Evolutionary conservation across 2,797 vertebrate genomes (phyloP).

Genomic region (Rhinophrynus dorsalis): DNA sequence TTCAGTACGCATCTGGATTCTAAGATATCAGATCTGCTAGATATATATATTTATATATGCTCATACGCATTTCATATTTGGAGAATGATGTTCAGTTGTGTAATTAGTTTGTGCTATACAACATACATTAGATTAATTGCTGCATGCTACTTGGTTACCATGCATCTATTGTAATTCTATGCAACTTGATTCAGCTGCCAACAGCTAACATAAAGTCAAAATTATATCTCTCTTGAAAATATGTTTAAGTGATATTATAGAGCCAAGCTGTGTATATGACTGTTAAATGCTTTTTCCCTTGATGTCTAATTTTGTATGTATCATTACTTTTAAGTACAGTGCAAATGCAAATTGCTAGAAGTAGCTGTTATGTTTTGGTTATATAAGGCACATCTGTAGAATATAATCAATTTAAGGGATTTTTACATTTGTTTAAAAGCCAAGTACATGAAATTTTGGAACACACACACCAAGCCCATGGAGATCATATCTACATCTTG

Average conservation of each 20-base stretch:
- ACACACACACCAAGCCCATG: too few relatives aligned
- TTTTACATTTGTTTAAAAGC: not conserved
- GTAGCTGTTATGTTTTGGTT: slow-evolving; percentile 13
- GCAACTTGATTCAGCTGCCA: not conserved
- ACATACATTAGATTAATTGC: not conserved
- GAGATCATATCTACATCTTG: too few relatives aligned
- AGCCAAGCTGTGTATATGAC: slow-evolving; percentile 55
- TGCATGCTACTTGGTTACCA: slow-evolving; percentile 1
- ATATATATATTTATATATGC: not conserved
- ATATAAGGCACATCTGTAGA: slow-evolving; percentile 32
- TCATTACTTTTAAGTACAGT: slow-evolving; percentile 24
- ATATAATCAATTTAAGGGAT: slow-evolving; percentile 20
- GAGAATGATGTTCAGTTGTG: not conserved
- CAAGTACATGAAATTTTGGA: too few relatives aligned
- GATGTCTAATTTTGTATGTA: slow-evolving; percentile 23
- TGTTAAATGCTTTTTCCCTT: slow-evolving; percentile 12
- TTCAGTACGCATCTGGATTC: too few relatives aligned
- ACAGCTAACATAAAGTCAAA: slow-evolving; percentile 17
- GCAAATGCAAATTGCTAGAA: slow-evolving; percentile 9
- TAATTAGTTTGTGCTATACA: not conserved
- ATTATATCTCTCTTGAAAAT: slow-evolving; percentile 16
- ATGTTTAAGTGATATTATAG: slow-evolving; percentile 56
- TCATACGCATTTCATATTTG: slow-evolving; percentile 2
- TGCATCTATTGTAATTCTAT: not conserved
- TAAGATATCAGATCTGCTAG: too few relatives aligned